phyloP scores from a whole-genome alignment of 2,797 vertebrate genomes.

The Dendrocincla tyrannina region DNA sequence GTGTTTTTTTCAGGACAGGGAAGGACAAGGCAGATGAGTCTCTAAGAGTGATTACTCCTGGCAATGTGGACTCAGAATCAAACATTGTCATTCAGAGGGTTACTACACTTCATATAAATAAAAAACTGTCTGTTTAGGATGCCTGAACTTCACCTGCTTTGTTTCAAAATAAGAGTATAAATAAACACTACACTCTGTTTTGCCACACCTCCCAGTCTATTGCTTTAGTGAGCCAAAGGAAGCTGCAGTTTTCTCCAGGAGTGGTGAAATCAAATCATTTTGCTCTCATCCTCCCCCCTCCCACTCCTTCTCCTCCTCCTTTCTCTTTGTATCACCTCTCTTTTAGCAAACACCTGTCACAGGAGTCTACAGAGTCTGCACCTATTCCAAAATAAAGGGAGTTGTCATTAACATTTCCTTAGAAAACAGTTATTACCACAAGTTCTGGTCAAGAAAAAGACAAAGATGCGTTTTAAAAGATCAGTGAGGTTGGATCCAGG shows the following conservation, averaged over 20 bases:
- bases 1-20: background rate
- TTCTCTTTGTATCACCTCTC: background rate
- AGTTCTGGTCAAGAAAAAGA: background rate
- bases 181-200: background rate
- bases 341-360: background rate
- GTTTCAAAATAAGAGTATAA: background rate
- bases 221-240: background rate
- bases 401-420: background rate
- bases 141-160: background rate
- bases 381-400: background rate
- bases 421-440: background rate
- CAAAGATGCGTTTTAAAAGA: background rate
- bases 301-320: background rate
- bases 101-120: background rate
- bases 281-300: background rate
- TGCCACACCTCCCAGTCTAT: background rate
- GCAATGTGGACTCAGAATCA: background rate
- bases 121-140: background rate
- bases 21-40: background rate
- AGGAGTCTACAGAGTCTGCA: background rate
- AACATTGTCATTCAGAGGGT: rapidly evolving
- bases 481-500: background rate
- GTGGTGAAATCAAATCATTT: background rate
- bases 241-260: background rate
- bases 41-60: background rate